phyloP scores from a whole-genome alignment of 2,888 invertebrate species.

The Sceliomorpha sp. region DNA sequence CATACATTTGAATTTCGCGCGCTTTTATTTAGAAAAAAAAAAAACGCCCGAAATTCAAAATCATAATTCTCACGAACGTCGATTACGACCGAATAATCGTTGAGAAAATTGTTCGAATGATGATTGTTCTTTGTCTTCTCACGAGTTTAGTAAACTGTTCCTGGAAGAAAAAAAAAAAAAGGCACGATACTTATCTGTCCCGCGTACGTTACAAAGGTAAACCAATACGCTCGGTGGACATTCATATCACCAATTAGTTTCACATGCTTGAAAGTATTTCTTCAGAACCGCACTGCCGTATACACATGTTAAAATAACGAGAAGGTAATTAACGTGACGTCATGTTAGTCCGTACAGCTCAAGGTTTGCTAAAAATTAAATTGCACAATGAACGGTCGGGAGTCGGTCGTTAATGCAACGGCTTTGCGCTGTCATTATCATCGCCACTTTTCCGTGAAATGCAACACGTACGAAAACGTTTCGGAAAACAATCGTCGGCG shows the following conservation, averaged over 20 bases:
- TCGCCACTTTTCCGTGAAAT: no score
- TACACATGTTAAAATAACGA: conserved; percentile 11
- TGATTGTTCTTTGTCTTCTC: no score
- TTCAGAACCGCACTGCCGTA: not conserved
- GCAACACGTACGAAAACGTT: no score
- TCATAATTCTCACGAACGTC: no score
- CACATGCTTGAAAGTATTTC: conserved; percentile 9
- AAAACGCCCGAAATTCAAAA: no score
- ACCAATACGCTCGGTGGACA: conserved; percentile 5
- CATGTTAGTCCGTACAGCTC: conserved; percentile 7
- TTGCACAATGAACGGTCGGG: conserved; percentile 8
- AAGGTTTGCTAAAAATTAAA: conserved; percentile 14
- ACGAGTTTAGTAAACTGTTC: not conserved
- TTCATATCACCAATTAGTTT: conserved; percentile 7
- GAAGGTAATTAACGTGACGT: conserved; percentile 14
- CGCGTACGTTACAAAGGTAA: not conserved
- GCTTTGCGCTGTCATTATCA: conserved; percentile 1
- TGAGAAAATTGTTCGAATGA: no score
- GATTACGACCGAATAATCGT: no score
- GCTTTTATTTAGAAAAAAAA: no score
- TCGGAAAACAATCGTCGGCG: no score
- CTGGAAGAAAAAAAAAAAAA: no score
- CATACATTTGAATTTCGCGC: no score
- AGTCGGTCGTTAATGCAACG: not conserved
- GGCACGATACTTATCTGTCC: no score